These are phyloP conservation scores for Pteronotus mesoamericanus DNA, from an alignment of 2,797 vertebrate species.

Conservation along the genomic window DNA sequence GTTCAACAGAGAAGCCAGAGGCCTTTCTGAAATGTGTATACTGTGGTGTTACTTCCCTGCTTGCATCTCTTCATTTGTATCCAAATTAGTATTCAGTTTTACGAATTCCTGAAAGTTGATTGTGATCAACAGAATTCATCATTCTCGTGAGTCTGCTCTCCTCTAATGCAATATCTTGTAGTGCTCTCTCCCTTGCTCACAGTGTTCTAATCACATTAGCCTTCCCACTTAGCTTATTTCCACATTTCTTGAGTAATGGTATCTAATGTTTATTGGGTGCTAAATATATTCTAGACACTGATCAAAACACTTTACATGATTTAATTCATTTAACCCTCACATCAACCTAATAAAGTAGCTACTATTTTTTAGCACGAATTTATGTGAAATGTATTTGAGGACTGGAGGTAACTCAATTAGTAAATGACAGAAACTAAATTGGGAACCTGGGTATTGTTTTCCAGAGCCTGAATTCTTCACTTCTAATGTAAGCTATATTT, in stretches of 20 bases:
- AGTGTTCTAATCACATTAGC: background rate
- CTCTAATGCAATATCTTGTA: background rate
- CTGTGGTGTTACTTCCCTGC: background rate
- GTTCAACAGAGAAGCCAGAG: background rate
- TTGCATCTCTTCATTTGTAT: background rate
- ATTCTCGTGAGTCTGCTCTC: background rate
- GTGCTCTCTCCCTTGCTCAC: fast-evolving
- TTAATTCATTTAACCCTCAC: background rate
- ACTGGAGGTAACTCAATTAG: background rate
- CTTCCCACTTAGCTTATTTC: background rate
- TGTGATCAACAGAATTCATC: background rate
- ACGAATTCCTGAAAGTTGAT: background rate
- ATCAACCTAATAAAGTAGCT: background rate
- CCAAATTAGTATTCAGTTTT: background rate
- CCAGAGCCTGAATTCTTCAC: background rate
- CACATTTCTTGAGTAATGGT: background rate
- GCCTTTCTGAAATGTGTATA: background rate
- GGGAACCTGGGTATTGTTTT: background rate
- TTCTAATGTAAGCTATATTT: background rate
- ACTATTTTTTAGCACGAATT: background rate
- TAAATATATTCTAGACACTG: background rate
- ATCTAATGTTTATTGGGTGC: background rate
- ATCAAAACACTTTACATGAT: background rate
- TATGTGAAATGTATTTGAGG: background rate
- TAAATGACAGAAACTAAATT: background rate